Evolutionary conservation across 2,888 invertebrate species (phyloP).

Genomic region (Parapristionchus giblindavisi): DNA sequence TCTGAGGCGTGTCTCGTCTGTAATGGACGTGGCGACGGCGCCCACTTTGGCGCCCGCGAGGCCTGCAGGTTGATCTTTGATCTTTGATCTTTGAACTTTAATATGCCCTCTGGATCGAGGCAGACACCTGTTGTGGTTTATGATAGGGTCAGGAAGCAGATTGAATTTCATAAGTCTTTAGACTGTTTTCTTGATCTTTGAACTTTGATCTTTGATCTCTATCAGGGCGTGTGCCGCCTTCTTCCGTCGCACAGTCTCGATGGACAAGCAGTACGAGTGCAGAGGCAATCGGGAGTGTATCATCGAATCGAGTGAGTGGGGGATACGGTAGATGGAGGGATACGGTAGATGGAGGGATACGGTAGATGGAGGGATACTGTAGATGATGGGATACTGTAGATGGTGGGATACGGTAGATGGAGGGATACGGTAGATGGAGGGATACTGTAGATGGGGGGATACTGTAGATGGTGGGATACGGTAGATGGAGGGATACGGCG

Average conservation of each 20-base stretch:
- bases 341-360: too few species aligned
- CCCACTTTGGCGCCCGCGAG: slow-evolving; percentile 32
- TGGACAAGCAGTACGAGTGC: slow-evolving; percentile 25
- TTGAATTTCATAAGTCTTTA: background rate
- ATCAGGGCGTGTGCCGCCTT: slow-evolving; percentile 27
- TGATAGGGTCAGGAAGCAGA: background rate
- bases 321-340: too few species aligned
- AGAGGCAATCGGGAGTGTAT: slow-evolving; percentile 6
- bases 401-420: too few species aligned
- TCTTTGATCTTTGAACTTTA: background rate
- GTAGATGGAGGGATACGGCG: too few species aligned
- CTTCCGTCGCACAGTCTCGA: slow-evolving; percentile 33
- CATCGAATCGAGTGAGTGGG: slow-evolving; percentile 15
- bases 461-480: too few species aligned
- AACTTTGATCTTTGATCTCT: background rate
- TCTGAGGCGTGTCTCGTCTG: slow-evolving; percentile 33
- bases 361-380: too few species aligned
- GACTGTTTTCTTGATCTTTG: background rate
- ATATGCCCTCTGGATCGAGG: background rate
- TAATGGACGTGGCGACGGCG: slow-evolving; percentile 27
- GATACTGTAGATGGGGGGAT: too few species aligned
- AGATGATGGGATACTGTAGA: too few species aligned
- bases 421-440: too few species aligned
- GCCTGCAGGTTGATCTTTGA: slow-evolving; percentile 26
- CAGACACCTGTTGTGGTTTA: background rate